Evolutionary conservation across 2,797 vertebrate species (phyloP), one percentile per base, ranked within the genome.

Genomic region (Tarsius wallacei): DNA sequence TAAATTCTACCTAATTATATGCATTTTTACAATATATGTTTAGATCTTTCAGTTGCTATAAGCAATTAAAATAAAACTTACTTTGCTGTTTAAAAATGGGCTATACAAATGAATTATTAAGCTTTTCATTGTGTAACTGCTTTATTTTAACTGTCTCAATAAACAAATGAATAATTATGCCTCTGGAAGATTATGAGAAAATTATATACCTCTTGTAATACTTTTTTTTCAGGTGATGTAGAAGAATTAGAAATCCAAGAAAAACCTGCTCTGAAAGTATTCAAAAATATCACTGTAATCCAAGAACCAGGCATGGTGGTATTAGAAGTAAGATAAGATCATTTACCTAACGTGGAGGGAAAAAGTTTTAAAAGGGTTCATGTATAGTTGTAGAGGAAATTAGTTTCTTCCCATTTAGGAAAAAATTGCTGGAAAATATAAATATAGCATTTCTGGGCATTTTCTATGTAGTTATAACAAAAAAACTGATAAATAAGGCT

Each of bases 161-260:
- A 82, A 91, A 87, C 55, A 83, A 53, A 66, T 49, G 53, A 94
- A 36, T 74, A 74, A 31, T 61, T 57, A 42, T 57, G 8, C 13
- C 42, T 80, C 70, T 89, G 59, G 31, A 81, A 66, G 28, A 84
- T 51, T 53, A 14, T 84, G 36, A 89, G 66, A 94, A 86, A 94
- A 87, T 76, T 22, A 70, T 70, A n/a, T 8, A 53, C 28, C 26
- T 80, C 21, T 83, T 96, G 2, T 5, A 51, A 47, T 42, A 15
- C 15, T 81, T 49, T 51, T 66, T 95, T 96, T 93, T 96, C 98
- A 99, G 99, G 99, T 97, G 99, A 99, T 36, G 99, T 99, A 93
- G 99, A 99, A 99, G 99, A 99, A 99, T 98, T 99, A 98, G 99
- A 99, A 97, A 98, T 99, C 63, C 98, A 99, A 0, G 99, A 99